Base-by-base conservation (phyloP, 2,888 invertebrate species). In the Melieria crassipennis region DNA sequence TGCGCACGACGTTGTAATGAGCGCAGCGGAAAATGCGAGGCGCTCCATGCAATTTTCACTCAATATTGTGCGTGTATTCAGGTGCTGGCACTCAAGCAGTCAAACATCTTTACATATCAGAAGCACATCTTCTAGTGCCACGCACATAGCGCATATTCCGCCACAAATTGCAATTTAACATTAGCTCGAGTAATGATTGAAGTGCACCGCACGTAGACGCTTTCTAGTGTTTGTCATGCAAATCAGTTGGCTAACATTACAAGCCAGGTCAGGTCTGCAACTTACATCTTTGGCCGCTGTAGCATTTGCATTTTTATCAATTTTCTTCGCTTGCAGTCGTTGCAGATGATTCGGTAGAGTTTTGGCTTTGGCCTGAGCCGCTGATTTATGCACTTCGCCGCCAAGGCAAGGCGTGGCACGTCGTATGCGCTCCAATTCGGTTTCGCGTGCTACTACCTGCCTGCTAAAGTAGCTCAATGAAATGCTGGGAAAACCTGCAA, bases 371-470 rank as follows among this genome's bases (percentile, higher is more conserved):
- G 60, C 46, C 50, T 67, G 66, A 87, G 61, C 1, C 47, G 30
- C 7, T 5, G 69, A n/a, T 66, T 65, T 77, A 5, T 64, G 45
- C 11, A 69, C 68, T 9, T 65, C 74, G 7, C 70, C 70, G 43
- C 63, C 62, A 43, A 69, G 63, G 4, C 84, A 86, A 52, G 87
- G 87, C 50, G 80, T 81, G 45, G 87, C 87, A 71, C 92, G 87
- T 67, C 93, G 87, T 83, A 96, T 92, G 80, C 91, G 90, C 84
- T 94, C 95, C 58, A 93, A 81, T 77, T 95, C 94, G 71, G 96
- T 92, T 88, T 96, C 95, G 64, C 93, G 89, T 0, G 94, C 90
- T 70, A 97, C 91, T 58, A 96, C 88, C 82, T 97, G 96, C 73
- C 93, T 91, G 30, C 92, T 90, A 7, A 92, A 90, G 77, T 94